Percentiles rank a stretch among this genome's conserved stretches.
phyloP scores from a whole-genome alignment of 2,888 invertebrate species.

The Drosophila borealis region DNA sequence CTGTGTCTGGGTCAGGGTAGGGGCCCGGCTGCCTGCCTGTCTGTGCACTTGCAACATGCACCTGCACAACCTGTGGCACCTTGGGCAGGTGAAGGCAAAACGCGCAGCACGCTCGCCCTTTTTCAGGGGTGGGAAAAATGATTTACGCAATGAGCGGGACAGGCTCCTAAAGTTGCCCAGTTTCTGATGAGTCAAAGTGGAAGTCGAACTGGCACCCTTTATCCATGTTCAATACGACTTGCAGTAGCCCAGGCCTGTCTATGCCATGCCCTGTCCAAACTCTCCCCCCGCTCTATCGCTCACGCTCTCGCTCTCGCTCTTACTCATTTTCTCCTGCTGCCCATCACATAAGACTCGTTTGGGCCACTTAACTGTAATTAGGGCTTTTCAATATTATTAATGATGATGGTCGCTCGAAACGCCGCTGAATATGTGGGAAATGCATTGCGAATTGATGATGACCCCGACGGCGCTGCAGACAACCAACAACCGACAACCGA shows the following conservation, averaged over 20 bases:
- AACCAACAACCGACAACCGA: slow-evolving; percentile 16
- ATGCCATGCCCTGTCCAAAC: background rate
- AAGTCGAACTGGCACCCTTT: slow-evolving; percentile 46
- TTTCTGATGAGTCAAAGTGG: slow-evolving; percentile 17
- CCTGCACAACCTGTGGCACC: slow-evolving; percentile 56
- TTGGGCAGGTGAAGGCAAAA: slow-evolving; percentile 52
- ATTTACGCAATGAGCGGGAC: slow-evolving; percentile 65
- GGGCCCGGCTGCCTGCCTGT: slow-evolving; percentile 16
- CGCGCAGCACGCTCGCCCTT: slow-evolving; percentile 8
- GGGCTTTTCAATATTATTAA: slow-evolving; percentile 80
- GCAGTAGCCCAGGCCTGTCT: background rate
- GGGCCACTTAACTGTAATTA: slow-evolving; percentile 79
- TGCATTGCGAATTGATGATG: slow-evolving; percentile 78
- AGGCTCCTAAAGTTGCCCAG: slow-evolving; percentile 17
- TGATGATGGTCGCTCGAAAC: slow-evolving; percentile 70
- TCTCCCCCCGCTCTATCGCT: background rate
- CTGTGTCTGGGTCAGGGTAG: slow-evolving; percentile 42
- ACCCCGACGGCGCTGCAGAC: slow-evolving; percentile 47
- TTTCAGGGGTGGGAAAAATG: slow-evolving; percentile 75
- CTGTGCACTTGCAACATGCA: slow-evolving; percentile 41
- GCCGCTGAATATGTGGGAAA: slow-evolving; percentile 72
- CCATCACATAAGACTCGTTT: slow-evolving; percentile 47
- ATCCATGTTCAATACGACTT: slow-evolving; percentile 46
- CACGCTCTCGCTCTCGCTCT: background rate
- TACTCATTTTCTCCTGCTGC: background rate